These are phyloP conservation scores for Zosterops lateralis DNA, from an alignment of 2,113 vertebrate species.

Conservation along the genomic window DNA sequence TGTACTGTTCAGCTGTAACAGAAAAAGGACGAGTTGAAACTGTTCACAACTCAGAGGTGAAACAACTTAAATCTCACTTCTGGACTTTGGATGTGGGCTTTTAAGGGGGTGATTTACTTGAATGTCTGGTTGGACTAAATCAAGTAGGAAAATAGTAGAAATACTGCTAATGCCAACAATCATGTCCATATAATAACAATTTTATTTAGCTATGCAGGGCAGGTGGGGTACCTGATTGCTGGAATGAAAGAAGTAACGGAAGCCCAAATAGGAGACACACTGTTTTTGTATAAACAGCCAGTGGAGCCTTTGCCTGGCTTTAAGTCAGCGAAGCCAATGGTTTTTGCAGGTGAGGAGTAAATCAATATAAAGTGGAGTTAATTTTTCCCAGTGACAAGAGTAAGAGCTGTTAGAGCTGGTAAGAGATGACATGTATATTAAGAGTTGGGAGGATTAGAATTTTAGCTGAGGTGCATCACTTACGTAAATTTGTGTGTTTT, in stretches of 20 bases:
- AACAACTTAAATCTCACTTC: not conserved
- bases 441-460: not conserved
- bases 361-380: not conserved
- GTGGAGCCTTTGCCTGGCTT: conserved; percentile 93
- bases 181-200: conserved; percentile 59
- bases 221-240: conserved; percentile 93
- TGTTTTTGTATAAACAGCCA: conserved; percentile 85
- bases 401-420: not conserved
- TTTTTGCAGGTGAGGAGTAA: conserved; percentile 90
- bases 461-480: accelerated
- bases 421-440: not conserved
- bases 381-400: not conserved
- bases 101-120: not conserved
- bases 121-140: not conserved
- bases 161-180: conserved; percentile 23
- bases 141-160: not conserved
- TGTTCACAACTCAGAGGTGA: not conserved
- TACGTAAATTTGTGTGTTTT: not conserved
- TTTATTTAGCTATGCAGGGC: conserved; percentile 89
- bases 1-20: not conserved
- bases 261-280: conserved; percentile 96
- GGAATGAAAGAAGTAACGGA: conserved; percentile 98
- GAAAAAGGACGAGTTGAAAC: not conserved
- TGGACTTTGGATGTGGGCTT: not conserved
- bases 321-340: conserved; percentile 94